Percentiles rank a stretch among this genome's conserved stretches.
Conservation (phyloP, 1,140 invertebrate species). For the Saxidomus purpurata region DNA sequence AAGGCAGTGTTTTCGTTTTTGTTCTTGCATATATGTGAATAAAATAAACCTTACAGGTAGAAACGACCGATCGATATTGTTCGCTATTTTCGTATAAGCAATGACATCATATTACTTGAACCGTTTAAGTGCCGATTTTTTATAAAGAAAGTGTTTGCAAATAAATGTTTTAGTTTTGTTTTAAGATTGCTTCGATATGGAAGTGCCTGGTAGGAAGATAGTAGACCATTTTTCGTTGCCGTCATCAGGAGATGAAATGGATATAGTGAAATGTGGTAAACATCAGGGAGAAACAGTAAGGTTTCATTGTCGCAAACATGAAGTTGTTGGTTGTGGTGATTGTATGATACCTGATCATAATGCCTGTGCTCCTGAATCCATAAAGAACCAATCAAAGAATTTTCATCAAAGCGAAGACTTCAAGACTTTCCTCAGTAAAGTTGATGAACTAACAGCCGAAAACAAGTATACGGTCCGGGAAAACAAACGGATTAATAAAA, state of each 20-base stretch:
- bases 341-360: conserved; percentile 4
- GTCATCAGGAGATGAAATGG: not conserved
- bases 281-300: not conserved
- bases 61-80: no score
- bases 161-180: no score
- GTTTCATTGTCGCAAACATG: not conserved
- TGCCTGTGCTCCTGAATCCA: not conserved
- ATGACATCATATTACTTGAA: no score
- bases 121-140: no score
- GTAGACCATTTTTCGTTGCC: not conserved
- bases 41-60: no score
- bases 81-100: no score
- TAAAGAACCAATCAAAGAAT: not conserved
- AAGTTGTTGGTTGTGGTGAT: not conserved
- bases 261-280: not conserved
- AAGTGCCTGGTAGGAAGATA: not conserved
- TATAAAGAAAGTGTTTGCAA: no score
- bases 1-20: no score
- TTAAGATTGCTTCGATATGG: no score
- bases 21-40: no score
- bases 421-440: not conserved
- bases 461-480: not conserved
- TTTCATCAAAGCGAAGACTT: not conserved
- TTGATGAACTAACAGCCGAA: not conserved
- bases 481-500: not conserved